Percentiles rank a stretch among this genome's conserved stretches.
Evolutionary conservation across 2,113 vertebrate genomes (phyloP).

Genomic region (Hepsetus odoe): DNA sequence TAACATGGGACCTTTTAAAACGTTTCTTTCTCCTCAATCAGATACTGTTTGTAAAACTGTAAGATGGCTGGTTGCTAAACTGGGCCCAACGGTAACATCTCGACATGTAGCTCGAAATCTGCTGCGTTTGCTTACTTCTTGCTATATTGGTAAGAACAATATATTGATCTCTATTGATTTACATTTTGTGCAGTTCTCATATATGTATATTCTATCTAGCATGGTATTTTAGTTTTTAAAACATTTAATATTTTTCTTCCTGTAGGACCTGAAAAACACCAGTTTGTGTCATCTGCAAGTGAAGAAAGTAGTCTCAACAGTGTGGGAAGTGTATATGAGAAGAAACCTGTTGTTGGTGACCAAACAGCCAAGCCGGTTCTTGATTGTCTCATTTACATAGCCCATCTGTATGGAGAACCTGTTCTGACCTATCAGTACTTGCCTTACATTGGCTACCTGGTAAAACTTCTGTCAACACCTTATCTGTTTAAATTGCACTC

Average conservation of each 20-base stretch:
- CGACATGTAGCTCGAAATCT: conserved; percentile 91
- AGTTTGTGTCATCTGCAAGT: conserved; percentile 76
- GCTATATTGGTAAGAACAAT: conserved; percentile 84
- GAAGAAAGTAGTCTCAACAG: conserved; percentile 79
- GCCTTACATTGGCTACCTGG: conserved; percentile 96
- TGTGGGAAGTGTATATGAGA: conserved; percentile 87
- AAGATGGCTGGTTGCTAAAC: conserved; percentile 91
- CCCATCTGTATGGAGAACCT: conserved; percentile 93
- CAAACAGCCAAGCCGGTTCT: conserved; percentile 87
- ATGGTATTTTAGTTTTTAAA: background rate
- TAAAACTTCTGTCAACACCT: conserved; percentile 62
- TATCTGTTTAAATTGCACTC: background rate
- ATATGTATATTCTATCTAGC: too few relatives aligned
- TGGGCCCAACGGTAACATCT: conserved; percentile 93
- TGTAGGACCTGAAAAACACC: conserved; percentile 87
- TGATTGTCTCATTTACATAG: conserved; percentile 90
- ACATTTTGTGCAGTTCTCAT: background rate
- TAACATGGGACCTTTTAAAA: background rate
- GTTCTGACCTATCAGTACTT: conserved; percentile 97
- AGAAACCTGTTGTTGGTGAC: conserved; percentile 87
- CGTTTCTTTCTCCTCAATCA: conserved; percentile 61
- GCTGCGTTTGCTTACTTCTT: conserved; percentile 92
- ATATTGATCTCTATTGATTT: background rate
- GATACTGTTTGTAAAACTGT: conserved; percentile 97
- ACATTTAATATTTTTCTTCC: conserved; percentile 15